Base-by-base conservation (phyloP, 2,797 vertebrate species). In the Enteromius paludinosus region DNA sequence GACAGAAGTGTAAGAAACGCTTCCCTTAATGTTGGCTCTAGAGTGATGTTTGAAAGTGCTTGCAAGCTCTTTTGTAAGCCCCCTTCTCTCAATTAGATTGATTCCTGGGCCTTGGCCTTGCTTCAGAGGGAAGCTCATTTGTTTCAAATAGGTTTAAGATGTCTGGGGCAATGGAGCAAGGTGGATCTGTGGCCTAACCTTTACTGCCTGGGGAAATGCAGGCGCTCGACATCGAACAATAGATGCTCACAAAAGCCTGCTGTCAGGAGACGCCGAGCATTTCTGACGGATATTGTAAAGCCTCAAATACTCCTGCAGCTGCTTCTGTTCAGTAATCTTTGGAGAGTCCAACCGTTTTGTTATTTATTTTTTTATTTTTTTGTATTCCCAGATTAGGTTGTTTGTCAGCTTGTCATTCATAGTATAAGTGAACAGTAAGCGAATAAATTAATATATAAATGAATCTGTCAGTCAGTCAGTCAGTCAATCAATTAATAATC, bases 11-110 rank as follows among this genome's bases (percentile, higher is more conserved):
- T 33, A 52, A 68, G 83, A 72, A 68, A 87, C 79, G 88, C 89
- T 92, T 83, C 86, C 90, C 88, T 91, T 93, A 91, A 92, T 93
- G 90, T 87, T 86, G 84, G 87, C 87, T 87, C 83, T 87, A 61
- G 86, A 90, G 87, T 20, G 45, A 90, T 89, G 90, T 90, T 90
- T 89, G 78, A 78, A 91, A 88, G 86, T 85, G 86, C 90, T 90
- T 79, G 64, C 33, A 65, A 89, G 88, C 89, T 92, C 87, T 80
- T 84, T 85, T 62, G 89, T 87, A 90, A 92, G 86, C 88, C 89
- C 86, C 88, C 85, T 89, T 90, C 74, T 87, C 87, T 93, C 91
- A 91, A 90, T 92, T 92, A 93, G 91, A 93, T 80, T 87, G 84
- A 89, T 93, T 92, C 87, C 69, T 75, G 85, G 87, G 90, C 89